phyloP scores from a whole-genome alignment of 2,797 vertebrate genomes.

The Pterois miles region DNA sequence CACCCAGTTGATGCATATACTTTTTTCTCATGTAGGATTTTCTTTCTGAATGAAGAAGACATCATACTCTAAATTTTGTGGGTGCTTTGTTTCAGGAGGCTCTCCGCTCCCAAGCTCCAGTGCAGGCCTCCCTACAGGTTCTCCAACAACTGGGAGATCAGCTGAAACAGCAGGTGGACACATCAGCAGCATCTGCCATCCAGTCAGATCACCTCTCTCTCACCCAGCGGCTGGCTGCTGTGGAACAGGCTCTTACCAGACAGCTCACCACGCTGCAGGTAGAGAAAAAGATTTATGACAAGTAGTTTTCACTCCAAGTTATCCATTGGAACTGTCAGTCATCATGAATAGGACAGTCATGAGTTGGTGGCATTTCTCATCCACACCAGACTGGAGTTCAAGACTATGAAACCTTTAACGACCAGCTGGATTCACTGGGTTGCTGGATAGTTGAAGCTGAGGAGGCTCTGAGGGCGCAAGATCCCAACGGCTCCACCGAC shows the following conservation, averaged over 20 bases:
- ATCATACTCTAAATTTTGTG: not conserved
- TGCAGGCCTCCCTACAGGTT: slow-evolving; percentile 87
- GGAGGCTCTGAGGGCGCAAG: slow-evolving; percentile 86
- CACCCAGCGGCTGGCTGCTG: slow-evolving; percentile 82
- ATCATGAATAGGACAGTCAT: not conserved
- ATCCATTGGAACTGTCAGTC: not conserved
- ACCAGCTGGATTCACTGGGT: slow-evolving; percentile 88
- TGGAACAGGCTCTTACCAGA: slow-evolving; percentile 89
- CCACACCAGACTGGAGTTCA: slow-evolving; percentile 87
- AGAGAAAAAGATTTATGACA: not conserved
- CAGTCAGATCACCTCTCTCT: slow-evolving; percentile 91
- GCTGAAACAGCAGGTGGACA: slow-evolving; percentile 92
- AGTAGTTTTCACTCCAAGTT: not conserved
- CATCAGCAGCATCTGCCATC: slow-evolving; percentile 89
- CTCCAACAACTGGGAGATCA: slow-evolving; percentile 92
- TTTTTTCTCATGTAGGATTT: not conserved
- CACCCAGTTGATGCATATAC: not conserved
- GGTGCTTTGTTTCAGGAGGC: slow-evolving; percentile 82
- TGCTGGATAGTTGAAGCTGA: slow-evolving; percentile 89
- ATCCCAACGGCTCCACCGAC: slow-evolving; percentile 89
- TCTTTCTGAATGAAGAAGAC: not conserved
- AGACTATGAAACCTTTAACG: slow-evolving; percentile 91
- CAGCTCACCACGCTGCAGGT: slow-evolving; percentile 92
- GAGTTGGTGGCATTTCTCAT: not conserved
- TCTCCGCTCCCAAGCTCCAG: slow-evolving; percentile 81